A percentile compares a stretch with the other conserved stretches of the same genome.
Conservation (phyloP, 1,140 invertebrate species). For the Gonatopus flavifemur region DNA sequence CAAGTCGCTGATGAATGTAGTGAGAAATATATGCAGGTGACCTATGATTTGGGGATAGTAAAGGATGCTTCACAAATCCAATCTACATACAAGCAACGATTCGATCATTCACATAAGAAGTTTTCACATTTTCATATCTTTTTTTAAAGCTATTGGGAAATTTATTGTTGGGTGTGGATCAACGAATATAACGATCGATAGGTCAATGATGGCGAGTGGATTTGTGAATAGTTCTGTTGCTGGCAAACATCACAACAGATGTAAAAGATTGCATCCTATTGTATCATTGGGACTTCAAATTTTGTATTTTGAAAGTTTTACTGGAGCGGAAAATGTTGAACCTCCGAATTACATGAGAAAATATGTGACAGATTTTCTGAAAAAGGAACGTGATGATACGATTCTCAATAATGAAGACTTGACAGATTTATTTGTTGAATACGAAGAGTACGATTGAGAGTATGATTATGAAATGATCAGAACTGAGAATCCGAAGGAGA, state of each 20-base stretch:
- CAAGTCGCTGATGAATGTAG: slow-evolving; percentile 16
- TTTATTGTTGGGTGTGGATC: slow-evolving; percentile 36
- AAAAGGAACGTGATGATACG: not conserved
- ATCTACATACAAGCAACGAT: slow-evolving; percentile 3
- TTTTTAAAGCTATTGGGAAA: slow-evolving; percentile 30
- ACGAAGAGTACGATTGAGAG: not conserved
- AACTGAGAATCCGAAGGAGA: too few relatives aligned
- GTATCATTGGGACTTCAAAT: slow-evolving; percentile 27
- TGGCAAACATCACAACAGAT: slow-evolving; percentile 41
- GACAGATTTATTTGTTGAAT: not conserved
- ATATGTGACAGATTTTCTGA: not conserved
- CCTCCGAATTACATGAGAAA: not conserved
- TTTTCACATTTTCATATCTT: slow-evolving; percentile 45
- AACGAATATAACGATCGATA: slow-evolving; percentile 38
- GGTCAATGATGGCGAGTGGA: slow-evolving; percentile 31
- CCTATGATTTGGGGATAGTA: slow-evolving; percentile 10
- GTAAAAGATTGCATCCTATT: slow-evolving; percentile 26
- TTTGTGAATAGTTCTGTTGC: slow-evolving; percentile 30
- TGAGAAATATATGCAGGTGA: slow-evolving; percentile 38
- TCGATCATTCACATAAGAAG: slow-evolving; percentile 31
- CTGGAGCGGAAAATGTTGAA: slow-evolving; percentile 18
- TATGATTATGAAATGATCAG: too few relatives aligned
- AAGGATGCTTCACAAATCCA: slow-evolving; percentile 24
- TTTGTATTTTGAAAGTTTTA: slow-evolving; percentile 26
- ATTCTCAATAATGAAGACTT: not conserved